Base-by-base conservation (phyloP, 2,888 invertebrate species). In the Charanyca ferruginea region DNA sequence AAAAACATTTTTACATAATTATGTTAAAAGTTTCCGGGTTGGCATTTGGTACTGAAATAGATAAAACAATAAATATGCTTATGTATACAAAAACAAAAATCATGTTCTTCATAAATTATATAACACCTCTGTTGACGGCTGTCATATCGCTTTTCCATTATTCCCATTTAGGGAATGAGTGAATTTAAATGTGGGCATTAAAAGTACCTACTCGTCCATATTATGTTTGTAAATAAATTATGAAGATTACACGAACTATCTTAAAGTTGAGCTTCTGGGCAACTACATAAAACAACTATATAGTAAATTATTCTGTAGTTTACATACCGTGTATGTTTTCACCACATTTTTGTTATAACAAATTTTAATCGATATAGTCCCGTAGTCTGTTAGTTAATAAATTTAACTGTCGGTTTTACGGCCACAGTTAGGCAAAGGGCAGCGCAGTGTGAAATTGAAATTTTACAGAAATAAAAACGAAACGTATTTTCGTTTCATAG, bases 361-460 rank as follows among this genome's bases (percentile, higher is more conserved):
- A 77, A 77, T 60, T 55, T 9, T 18, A 41, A 44, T 32, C 42
- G 32, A 55, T 60, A 44, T 38, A 66, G 70, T 66, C 64, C 60
- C 44, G 42, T 63, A 48, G 52, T 32, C 67, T 57, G 73, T 71
- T 73, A 66, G 73, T 63, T 68, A 75, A 77, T 68, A 77, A 79
- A 83, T 77, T 81, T 72, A 59, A 79, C 74, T 60, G 67, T 68
- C 73, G 66, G 73, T 80, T 79, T 80, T 80, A 81, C 76, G 54
- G 59, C 71, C 72, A 18, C 63, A 74, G 74, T 82, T 78, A 66
- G 73, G 82, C 73, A 78, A 79, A 78, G 83, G 77, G 86, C 89
- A 89, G 73, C 85, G 84, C 87, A 86, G 88, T 89, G 90, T 91
- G 89, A 93, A 92, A 93, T 91, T 90, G 90, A 89, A 89, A 90